Percentiles rank a stretch among this genome's conserved stretches.
These are phyloP conservation scores for Drosophila rellima DNA, from an alignment of 2,888 invertebrate species.

Conservation along the genomic window DNA sequence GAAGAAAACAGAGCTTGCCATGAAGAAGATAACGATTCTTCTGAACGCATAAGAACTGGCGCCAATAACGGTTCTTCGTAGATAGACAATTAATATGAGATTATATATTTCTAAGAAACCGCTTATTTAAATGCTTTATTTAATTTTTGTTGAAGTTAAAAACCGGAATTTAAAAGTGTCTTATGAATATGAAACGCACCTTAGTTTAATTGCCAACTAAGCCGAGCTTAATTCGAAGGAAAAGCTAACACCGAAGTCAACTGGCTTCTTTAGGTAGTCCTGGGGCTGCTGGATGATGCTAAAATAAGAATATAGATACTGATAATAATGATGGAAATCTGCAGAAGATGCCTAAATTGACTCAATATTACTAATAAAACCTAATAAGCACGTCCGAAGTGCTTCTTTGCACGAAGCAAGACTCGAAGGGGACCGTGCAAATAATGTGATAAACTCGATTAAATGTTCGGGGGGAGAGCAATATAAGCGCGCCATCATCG, in stretches of 20 bases:
- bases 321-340: constrained; percentile 42
- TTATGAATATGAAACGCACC: no score
- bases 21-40: no score
- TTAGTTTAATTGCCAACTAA: constrained; percentile 17
- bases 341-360: constrained; percentile 68
- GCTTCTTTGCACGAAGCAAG: constrained; percentile 34
- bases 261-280: constrained; percentile 12
- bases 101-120: no score
- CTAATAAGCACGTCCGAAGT: constrained; percentile 76
- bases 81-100: no score
- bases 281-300: constrained; percentile 30
- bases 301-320: constrained; percentile 23
- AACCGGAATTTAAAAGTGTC: no score
- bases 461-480: constrained; percentile 58
- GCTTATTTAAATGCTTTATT: no score
- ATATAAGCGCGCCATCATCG: constrained; percentile 75
- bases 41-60: no score
- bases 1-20: no score
- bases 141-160: no score
- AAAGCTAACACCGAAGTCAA: constrained; percentile 29
- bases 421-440: constrained; percentile 39
- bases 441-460: constrained; percentile 76
- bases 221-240: constrained; percentile 18
- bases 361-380: constrained; percentile 76
- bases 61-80: no score